A percentile compares a stretch with the other conserved stretches of the same genome.
These are phyloP conservation scores for Crenichthys baileyi DNA, from an alignment of 2,797 vertebrate genomes.

Conservation along the genomic window DNA sequence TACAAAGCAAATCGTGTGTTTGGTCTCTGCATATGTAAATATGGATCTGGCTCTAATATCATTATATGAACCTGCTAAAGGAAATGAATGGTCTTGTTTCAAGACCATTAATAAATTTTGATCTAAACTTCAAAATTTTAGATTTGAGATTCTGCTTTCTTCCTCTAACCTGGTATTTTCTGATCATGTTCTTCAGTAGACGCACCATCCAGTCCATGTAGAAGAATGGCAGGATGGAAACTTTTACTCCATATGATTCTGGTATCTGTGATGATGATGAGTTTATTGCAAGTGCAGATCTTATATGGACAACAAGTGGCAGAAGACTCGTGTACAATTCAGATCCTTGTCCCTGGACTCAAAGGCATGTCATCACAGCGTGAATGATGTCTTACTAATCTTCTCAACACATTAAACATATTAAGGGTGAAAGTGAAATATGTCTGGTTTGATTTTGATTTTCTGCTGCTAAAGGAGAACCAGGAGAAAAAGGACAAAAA, in stretches of 20 bases:
- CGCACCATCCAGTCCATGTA: conserved; percentile 29
- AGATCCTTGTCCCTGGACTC: conserved; percentile 96
- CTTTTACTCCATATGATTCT: conserved; percentile 76
- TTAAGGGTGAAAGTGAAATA: not conserved
- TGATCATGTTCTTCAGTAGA: conserved; percentile 34
- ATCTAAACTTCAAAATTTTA: not conserved
- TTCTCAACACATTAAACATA: not conserved
- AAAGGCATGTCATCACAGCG: conserved; percentile 84
- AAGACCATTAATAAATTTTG: not conserved
- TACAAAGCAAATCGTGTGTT: not conserved
- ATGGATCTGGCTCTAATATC: not conserved
- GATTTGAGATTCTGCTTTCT: too few relatives aligned
- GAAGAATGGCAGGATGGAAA: conserved; percentile 86
- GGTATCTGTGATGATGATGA: conserved; percentile 83
- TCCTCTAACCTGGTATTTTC: not conserved
- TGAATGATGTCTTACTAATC: not conserved
- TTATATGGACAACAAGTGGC: conserved; percentile 84
- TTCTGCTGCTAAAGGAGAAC: conserved; percentile 82
- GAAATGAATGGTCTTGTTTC: not conserved
- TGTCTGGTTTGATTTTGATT: not conserved
- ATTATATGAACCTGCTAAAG: not conserved
- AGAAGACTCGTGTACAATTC: conserved; percentile 94
- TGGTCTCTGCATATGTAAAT: not conserved
- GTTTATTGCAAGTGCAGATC: conserved; percentile 82
- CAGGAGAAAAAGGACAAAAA: conserved; percentile 93